Evolutionary conservation across 2,113 vertebrate species (phyloP).

Genomic region (Dicrurus megarhynchus): DNA sequence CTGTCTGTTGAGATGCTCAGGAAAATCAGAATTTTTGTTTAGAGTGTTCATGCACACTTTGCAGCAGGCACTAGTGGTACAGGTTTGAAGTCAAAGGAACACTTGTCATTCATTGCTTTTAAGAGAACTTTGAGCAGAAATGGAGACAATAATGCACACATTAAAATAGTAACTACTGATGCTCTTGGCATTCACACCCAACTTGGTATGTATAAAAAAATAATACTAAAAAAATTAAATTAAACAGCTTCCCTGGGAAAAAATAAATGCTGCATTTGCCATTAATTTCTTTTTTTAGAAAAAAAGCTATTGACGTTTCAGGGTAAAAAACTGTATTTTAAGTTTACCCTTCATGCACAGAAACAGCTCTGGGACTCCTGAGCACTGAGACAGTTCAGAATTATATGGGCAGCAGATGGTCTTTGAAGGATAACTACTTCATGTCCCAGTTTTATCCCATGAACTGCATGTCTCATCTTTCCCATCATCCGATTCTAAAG

Average conservation of each 20-base stretch:
- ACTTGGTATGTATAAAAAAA: not conserved
- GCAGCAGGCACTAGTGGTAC: not conserved
- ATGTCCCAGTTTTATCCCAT: not conserved
- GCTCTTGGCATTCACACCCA: not conserved
- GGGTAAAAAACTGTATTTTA: not conserved
- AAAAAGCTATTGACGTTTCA: not conserved
- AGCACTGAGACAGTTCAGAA: not conserved
- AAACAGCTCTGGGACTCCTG: not conserved
- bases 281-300: not conserved
- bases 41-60: not conserved
- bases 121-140: not conserved
- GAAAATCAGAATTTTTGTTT: not conserved
- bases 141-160: not conserved
- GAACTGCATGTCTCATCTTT: not conserved
- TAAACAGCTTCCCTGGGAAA: conserved; percentile 33
- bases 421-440: not conserved
- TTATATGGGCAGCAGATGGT: not conserved
- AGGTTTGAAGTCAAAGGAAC: not conserved
- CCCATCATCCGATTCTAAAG: not conserved
- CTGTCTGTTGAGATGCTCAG: not conserved
- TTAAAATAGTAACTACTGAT: not conserved
- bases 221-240: not conserved
- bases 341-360: not conserved
- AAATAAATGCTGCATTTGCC: not conserved
- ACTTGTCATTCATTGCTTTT: not conserved